Percentiles rank a stretch among this genome's conserved stretches.
Evolutionary conservation across 2,888 invertebrate species (phyloP).

Genomic region (Chrysodeixis includens): DNA sequence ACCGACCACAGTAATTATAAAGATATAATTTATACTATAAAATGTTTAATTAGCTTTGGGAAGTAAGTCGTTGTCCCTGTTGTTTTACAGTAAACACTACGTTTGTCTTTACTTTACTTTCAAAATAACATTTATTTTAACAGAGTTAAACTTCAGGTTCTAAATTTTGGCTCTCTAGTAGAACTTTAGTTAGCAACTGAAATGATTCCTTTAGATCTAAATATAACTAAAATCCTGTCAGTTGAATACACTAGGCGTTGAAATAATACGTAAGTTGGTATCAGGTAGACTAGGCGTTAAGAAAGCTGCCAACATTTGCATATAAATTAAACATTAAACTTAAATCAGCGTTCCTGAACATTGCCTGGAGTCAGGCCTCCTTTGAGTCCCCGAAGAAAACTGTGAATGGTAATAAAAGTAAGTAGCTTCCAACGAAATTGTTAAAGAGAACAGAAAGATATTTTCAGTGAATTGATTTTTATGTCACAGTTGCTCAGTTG

Average conservation of each 20-base stretch:
- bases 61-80: background rate
- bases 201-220: no score
- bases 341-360: conserved; percentile 44
- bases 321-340: conserved; percentile 55
- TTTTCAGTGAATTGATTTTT: conserved; percentile 2
- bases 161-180: no score
- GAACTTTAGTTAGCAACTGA: no score
- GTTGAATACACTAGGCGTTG: background rate
- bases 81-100: background rate
- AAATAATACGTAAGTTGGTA: conserved; percentile 5
- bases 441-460: conserved; percentile 3
- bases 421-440: conserved; percentile 8
- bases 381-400: conserved; percentile 25
- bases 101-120: no score
- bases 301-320: conserved; percentile 38
- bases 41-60: background rate
- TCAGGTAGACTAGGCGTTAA: conserved; percentile 10
- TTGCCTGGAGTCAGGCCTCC: conserved; percentile 22
- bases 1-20: background rate
- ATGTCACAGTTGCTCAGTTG: background rate
- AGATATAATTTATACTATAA: background rate
- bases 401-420: conserved; percentile 28
- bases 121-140: no score
- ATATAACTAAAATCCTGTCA: no score
- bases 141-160: no score